Base-by-base conservation (phyloP, 2,888 invertebrate genomes). In the Synergus japonicus region DNA sequence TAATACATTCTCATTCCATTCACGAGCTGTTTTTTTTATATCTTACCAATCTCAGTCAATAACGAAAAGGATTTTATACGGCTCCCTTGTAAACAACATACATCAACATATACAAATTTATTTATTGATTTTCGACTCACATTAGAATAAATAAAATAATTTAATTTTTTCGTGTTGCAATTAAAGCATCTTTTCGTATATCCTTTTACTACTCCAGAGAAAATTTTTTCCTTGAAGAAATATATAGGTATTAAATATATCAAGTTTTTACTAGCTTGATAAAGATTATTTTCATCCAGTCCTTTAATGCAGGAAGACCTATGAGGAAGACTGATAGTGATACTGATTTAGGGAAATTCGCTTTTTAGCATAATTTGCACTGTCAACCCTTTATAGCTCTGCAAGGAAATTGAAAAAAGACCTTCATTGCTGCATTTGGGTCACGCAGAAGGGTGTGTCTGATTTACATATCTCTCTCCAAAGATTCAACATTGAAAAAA, bases 381-480 rank as follows among this genome's bases (percentile, higher is more conserved):
- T 54, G n/a, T 54, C 54, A n/a, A 2, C 9, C 54, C 54, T 18
- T 22, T 22, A 22, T 9, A 54, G 54, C 8, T n/a, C n/a, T 54
- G 37, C 15, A 37, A 64, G 41, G 13, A 37, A 64, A 41, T 37
- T 64, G 37, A 64, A 64, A 64, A 64, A 64, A 9, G n/a, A 54
- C 54, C 54, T n/a, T 54, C 54, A 9, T 18, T 54, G 8, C 54
- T 15, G 37, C 37, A n/a, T 73, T 29, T 54, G n/a, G 2, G 46
- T 69, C 43, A 67, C 67, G 67, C 46, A 69, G 46, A 46, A 49
- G 29, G 46, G 22, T 69, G 46, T 49, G 29, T 12, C 46, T 37
- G 46, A 69, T 69, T 69, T 69, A 29, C 54, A 73, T 73, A 37
- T 67, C 46, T 9, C 67, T 49, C 37, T 29, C 49, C n/a, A 73